These are phyloP conservation scores for Drusus annulatus DNA, from an alignment of 1,140 invertebrate genomes.

Conservation along the genomic window DNA sequence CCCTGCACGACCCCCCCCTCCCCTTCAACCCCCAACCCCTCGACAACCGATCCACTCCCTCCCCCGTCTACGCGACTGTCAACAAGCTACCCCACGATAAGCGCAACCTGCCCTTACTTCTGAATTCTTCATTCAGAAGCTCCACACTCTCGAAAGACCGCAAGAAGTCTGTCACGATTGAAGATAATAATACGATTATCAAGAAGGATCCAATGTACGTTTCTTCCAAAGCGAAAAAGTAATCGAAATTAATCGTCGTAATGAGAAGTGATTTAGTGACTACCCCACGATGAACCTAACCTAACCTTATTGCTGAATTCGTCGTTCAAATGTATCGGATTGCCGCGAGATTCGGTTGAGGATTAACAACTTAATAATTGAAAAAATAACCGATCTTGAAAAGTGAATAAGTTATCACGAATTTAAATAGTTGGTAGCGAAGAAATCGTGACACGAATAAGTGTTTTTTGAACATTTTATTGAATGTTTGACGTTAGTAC, in stretches of 20 bases:
- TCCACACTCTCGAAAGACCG: conserved; percentile 41
- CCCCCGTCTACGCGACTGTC: conserved; percentile 62
- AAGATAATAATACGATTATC: conserved; percentile 43
- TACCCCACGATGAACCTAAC: background rate
- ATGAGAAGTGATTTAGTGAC: background rate
- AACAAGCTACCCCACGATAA: conserved; percentile 58
- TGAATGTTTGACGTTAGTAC: no score
- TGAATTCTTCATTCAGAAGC: conserved; percentile 54
- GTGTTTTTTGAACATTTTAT: no score
- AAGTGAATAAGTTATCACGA: conserved; percentile 4
- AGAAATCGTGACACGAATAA: no score
- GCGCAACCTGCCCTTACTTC: conserved; percentile 57
- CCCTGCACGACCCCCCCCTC: conserved; percentile 4
- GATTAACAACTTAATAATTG: no score
- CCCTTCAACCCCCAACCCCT: conserved; percentile 8
- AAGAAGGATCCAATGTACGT: conserved; percentile 56
- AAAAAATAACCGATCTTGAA: no score
- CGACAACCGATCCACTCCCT: conserved; percentile 57
- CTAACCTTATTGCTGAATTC: background rate
- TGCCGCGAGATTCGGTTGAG: no score
- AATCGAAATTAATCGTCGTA: background rate
- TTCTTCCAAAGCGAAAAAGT: conserved; percentile 45
- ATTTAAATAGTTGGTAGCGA: background rate
- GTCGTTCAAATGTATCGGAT: no score
- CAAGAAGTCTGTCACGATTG: conserved; percentile 54